Base-by-base conservation (phyloP, 2,113 vertebrate genomes). In the Apteryx owenii region DNA sequence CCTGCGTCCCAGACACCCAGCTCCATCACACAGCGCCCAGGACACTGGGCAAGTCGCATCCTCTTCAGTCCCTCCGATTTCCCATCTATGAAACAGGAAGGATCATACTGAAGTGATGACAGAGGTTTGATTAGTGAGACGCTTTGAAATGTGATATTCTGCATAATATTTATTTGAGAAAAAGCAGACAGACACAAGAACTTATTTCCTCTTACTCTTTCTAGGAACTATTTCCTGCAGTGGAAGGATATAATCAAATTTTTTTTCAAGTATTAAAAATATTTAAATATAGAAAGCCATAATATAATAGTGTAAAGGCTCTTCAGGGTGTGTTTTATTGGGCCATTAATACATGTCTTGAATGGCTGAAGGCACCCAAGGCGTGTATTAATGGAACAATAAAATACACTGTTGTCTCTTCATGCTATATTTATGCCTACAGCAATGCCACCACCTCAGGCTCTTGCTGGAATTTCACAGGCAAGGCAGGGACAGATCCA, bases 391-490 rank as follows among this genome's bases (percentile, higher is more conserved):
- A 97, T 97, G 86, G 97, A 97, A 97, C 95, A 97, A 97, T 97
- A 97, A 98, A 97, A 98, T 94, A 97, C 90, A 96, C 89, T 95
- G 95, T 97, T 98, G 96, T 97, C 95, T 98, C 97, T 97, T 97
- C 87, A 64, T 95, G 94, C 96, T 88, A 20, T 97, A 97, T 97
- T 97, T 97, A 98, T 97, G 95, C 96, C 96, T 95, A 81, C 56
- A 96, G 94, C 82, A 18, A 95, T 90, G 93, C 90, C 93, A 97
- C 95, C 79, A 93, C 85, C 93, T 85, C 92, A 86, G 92, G 95
- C 84, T 93, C 95, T 89, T 93, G 40, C 80, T 93, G 82, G 89
- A 97, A 60, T 96, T 89, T 93, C 93, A 96, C 77, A 93, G 82
- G 89, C 93, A 89, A 93, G 85, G 94, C 82, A 97, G 88, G 88